These are phyloP conservation scores for Agonopterix alstromeriana DNA, from an alignment of 2,888 invertebrate genomes.

Conservation along the genomic window DNA sequence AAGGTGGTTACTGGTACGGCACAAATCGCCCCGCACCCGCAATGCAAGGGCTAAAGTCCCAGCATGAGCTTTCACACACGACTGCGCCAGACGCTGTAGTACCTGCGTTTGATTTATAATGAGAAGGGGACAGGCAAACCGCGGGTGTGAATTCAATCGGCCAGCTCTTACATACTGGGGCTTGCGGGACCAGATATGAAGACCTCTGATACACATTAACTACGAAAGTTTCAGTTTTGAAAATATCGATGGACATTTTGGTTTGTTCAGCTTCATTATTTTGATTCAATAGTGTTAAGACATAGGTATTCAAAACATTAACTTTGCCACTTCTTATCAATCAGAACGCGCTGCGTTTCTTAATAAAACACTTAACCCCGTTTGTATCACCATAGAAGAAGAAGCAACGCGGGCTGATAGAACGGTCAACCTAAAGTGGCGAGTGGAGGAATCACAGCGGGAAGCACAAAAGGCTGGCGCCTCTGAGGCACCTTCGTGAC, in stretches of 20 bases:
- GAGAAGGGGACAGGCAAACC: slow-evolving; percentile 59
- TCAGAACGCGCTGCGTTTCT: neutral
- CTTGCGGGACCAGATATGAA: slow-evolving; percentile 31
- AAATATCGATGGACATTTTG: too few relatives aligned
- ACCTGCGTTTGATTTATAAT: slow-evolving; percentile 75
- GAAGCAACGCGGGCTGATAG: slow-evolving; percentile 8
- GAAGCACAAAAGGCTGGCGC: slow-evolving; percentile 59
- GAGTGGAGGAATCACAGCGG: slow-evolving; percentile 55
- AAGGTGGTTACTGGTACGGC: slow-evolving; percentile 5
- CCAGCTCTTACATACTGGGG: slow-evolving; percentile 46
- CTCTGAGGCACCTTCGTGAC: slow-evolving; percentile 64
- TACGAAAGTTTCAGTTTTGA: neutral
- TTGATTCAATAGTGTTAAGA: too few relatives aligned
- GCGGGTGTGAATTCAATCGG: slow-evolving; percentile 66
- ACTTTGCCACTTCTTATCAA: too few relatives aligned
- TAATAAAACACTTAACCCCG: slow-evolving; percentile 8
- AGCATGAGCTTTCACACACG: slow-evolving; percentile 43
- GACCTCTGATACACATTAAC: slow-evolving; percentile 25
- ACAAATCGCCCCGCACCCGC: slow-evolving; percentile 30
- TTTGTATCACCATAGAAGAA: slow-evolving; percentile 1
- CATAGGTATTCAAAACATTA: too few relatives aligned
- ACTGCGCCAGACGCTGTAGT: slow-evolving; percentile 59
- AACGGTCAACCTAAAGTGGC: slow-evolving; percentile 38
- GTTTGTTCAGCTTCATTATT: too few relatives aligned
- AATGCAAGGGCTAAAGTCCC: slow-evolving; percentile 22